Conservation (phyloP, 1,140 invertebrate species). For the Littorina saxatilis region DNA sequence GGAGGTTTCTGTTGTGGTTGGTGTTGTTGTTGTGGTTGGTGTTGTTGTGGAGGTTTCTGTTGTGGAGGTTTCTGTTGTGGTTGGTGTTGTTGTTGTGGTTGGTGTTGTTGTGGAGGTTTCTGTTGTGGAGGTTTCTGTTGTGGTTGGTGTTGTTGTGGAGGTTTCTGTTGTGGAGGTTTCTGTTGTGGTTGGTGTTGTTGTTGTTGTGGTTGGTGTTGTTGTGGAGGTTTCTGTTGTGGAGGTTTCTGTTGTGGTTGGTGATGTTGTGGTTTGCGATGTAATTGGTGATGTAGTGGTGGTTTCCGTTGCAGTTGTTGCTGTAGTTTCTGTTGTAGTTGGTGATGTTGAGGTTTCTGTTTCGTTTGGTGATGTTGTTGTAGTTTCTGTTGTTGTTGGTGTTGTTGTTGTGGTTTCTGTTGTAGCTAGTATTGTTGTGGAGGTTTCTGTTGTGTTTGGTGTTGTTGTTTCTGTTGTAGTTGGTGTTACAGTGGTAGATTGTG, state of each 20-base stretch:
- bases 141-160: background rate
- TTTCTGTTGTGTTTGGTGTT: conserved; percentile 26
- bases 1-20: too few relatives aligned
- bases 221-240: conserved; percentile 12
- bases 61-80: too few relatives aligned
- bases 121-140: background rate
- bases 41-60: too few relatives aligned
- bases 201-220: conserved; percentile 18
- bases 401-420: conserved; percentile 2
- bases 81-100: background rate
- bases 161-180: background rate
- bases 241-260: background rate
- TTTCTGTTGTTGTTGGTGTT: conserved; percentile 20
- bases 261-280: background rate
- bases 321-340: background rate
- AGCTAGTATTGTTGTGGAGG: conserved; percentile 1
- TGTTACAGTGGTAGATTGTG: conserved; percentile 6
- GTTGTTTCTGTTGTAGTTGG: conserved; percentile 30
- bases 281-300: conserved; percentile 13
- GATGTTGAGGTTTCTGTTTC: background rate
- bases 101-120: too few relatives aligned
- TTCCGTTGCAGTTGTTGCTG: conserved; percentile 24
- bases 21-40: too few relatives aligned
- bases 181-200: background rate
- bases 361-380: background rate